phyloP scores from a whole-genome alignment of 23 tunicate species.

The Pegea sp. region DNA sequence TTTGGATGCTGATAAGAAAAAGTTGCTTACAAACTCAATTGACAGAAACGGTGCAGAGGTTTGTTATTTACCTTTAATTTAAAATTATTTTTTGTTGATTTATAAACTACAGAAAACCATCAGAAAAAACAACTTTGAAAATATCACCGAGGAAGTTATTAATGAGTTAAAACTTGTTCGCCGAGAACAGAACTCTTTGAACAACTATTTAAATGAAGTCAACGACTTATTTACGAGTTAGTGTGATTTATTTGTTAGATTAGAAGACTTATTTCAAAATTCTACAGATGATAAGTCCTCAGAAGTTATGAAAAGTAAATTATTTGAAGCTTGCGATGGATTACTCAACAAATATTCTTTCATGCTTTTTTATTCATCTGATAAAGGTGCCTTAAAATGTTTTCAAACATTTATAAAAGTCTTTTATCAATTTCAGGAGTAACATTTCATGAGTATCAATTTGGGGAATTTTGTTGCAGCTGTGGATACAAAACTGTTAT shows the following conservation, averaged over 20 bases:
- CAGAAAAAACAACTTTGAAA: conserved; percentile 43
- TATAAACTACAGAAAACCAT: conserved; percentile 28
- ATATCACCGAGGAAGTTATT: conserved; percentile 35
- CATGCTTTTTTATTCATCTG: conserved; percentile 66
- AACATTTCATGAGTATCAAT: conserved; percentile 52
- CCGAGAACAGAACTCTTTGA: conserved; percentile 47
- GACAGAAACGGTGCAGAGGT: conserved; percentile 31
- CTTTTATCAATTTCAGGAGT: too few relatives aligned
- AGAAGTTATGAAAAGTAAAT: too few relatives aligned
- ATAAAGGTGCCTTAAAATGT: conserved; percentile 16
- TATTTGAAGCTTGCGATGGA: too few relatives aligned
- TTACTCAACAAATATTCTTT: conserved; percentile 77
- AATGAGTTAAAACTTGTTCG: conserved; percentile 60
- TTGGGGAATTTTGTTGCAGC: conserved; percentile 55
- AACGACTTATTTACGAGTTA: too few relatives aligned
- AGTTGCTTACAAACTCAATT: conserved; percentile 13
- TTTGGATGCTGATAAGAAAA: conserved; percentile 55
- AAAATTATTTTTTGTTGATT: neutral
- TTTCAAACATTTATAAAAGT: too few relatives aligned
- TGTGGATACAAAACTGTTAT: conserved; percentile 81
- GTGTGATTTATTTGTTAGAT: too few relatives aligned
- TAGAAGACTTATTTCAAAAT: too few relatives aligned
- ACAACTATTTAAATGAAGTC: too few relatives aligned
- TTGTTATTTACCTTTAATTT: conserved; percentile 13
- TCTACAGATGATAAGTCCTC: too few relatives aligned